These are phyloP conservation scores for Drosophila pectinifera DNA, from an alignment of 1,140 invertebrate genomes.

Conservation along the genomic window DNA sequence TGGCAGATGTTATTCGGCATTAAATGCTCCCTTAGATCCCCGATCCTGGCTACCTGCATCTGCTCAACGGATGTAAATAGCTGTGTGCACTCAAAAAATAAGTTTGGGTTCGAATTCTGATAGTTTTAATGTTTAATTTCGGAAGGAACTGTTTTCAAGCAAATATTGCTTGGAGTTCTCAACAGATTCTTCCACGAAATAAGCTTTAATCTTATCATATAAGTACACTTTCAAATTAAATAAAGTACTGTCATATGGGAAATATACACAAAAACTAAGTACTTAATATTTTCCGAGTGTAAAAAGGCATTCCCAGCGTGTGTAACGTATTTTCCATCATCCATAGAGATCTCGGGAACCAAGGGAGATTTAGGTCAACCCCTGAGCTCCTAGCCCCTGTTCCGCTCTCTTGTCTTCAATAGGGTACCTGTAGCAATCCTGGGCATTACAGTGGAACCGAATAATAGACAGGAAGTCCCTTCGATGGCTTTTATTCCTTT, in stretches of 20 bases:
- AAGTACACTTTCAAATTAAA: not conserved
- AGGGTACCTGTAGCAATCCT: slow-evolving; percentile 62
- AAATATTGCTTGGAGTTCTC: rapidly evolving
- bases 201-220: not conserved
- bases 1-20: slow-evolving; percentile 60
- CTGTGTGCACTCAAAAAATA: slow-evolving; percentile 21
- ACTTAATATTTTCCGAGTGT: slow-evolving; percentile 9
- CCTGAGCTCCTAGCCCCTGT: slow-evolving; percentile 3
- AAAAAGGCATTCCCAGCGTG: slow-evolving; percentile 41
- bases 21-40: slow-evolving; percentile 46
- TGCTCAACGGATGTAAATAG: slow-evolving; percentile 8
- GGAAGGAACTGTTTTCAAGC: not conserved
- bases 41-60: slow-evolving; percentile 60
- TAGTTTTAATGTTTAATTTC: not conserved
- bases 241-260: not conserved
- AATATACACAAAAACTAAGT: not conserved
- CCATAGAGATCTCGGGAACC: slow-evolving; percentile 3
- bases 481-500: slow-evolving; percentile 35
- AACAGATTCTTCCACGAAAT: no score
- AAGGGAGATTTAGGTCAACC: slow-evolving; percentile 57
- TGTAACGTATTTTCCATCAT: slow-evolving; percentile 66
- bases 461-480: slow-evolving; percentile 65
- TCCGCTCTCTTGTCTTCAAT: not conserved
- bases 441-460: slow-evolving; percentile 51
- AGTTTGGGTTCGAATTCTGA: not conserved